Conservation (phyloP, 1,140 invertebrate species). For the Helicoverpa armigera region DNA sequence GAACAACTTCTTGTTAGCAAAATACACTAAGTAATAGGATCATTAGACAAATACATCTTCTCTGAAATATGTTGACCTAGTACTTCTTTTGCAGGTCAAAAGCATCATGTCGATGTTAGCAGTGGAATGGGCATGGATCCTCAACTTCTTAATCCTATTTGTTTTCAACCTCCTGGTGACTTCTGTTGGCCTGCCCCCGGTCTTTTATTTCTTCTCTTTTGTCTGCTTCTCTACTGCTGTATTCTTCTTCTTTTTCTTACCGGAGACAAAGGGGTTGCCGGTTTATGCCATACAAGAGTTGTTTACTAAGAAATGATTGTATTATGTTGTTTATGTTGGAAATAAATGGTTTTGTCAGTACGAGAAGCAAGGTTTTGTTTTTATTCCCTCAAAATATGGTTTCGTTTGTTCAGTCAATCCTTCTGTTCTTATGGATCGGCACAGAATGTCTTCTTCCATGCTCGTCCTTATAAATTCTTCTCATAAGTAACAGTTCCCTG, state of each 20-base stretch:
- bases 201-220: slow-evolving; percentile 84
- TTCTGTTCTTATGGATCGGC: no score
- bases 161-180: slow-evolving; percentile 75
- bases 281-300: slow-evolving; percentile 87
- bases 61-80: background rate
- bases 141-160: slow-evolving; percentile 64
- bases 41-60: background rate
- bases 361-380: background rate
- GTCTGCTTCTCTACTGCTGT: slow-evolving; percentile 80
- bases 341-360: background rate
- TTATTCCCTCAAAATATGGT: no score
- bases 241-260: slow-evolving; percentile 87
- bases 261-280: slow-evolving; percentile 90
- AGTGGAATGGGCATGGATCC: slow-evolving; percentile 62
- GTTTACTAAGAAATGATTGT: slow-evolving; percentile 42
- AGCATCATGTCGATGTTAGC: slow-evolving; percentile 62
- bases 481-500: no score
- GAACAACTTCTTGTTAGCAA: no score
- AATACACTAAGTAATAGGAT: no score
- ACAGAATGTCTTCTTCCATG: no score
- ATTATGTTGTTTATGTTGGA: background rate
- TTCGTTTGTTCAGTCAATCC: no score
- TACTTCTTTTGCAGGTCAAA: slow-evolving; percentile 61
- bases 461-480: no score
- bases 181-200: slow-evolving; percentile 82